Conservation (phyloP, 2,113 vertebrate species). For the Zapornia atra region DNA sequence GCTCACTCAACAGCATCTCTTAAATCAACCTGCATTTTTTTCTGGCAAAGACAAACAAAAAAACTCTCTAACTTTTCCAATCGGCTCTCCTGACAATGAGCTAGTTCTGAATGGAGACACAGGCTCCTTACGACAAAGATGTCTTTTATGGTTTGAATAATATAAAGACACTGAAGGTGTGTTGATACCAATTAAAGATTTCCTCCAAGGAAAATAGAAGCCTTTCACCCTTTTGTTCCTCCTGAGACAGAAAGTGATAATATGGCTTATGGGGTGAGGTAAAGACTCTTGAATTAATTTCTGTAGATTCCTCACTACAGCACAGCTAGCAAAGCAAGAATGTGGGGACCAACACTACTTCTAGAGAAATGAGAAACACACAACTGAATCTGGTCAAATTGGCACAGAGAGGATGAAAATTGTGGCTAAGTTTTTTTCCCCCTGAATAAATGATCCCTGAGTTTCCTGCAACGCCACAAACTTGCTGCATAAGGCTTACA, state of each 20-base stretch:
- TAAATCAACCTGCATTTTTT: background rate
- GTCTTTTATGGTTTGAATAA: background rate
- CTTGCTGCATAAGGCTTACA: background rate
- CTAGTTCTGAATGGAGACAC: background rate
- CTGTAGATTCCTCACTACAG: background rate
- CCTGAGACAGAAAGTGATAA: background rate
- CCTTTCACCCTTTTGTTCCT: background rate
- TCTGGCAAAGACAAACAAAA: background rate
- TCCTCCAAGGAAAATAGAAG: background rate
- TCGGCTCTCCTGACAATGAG: background rate
- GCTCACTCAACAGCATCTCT: background rate
- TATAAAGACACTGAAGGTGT: background rate
- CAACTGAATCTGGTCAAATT: background rate
- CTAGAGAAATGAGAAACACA: background rate
- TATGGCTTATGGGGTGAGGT: background rate
- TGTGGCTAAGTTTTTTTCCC: background rate
- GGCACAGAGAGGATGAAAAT: background rate
- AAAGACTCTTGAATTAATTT: background rate
- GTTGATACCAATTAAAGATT: background rate
- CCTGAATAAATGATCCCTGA: background rate
- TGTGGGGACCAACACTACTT: accelerated
- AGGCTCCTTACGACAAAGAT: background rate
- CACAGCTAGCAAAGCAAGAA: background rate
- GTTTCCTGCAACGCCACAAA: background rate
- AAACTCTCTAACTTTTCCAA: background rate